phyloP scores from a whole-genome alignment of 2,113 vertebrate genomes.

The Pygoscelis adeliae region DNA sequence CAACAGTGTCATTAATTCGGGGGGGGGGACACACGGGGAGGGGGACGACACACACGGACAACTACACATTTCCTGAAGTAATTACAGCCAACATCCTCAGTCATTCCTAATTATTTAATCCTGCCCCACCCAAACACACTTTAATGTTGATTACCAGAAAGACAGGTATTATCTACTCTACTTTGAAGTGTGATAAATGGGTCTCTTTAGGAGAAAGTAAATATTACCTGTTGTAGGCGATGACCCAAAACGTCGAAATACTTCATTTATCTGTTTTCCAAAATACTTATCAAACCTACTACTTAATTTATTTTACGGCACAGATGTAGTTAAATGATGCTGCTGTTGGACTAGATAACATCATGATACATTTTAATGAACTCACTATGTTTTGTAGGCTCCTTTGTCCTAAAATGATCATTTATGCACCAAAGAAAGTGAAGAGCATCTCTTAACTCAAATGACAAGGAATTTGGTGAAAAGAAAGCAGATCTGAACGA shows the following conservation, averaged over 20 bases:
- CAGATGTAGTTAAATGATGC: not conserved
- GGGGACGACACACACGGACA: no score
- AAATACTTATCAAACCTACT: not conserved
- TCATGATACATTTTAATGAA: not conserved
- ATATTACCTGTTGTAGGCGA: not conserved
- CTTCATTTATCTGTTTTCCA: not conserved
- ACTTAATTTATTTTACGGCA: not conserved
- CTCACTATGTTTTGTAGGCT: not conserved
- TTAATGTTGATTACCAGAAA: not conserved
- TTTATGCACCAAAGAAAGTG: not conserved
- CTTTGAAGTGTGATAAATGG: not conserved
- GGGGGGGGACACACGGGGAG: not conserved
- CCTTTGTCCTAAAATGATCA: not conserved
- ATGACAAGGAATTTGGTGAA: not conserved
- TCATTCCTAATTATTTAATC: not conserved
- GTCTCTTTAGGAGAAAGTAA: not conserved
- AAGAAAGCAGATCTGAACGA: not conserved
- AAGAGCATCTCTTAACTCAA: not conserved
- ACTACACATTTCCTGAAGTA: conserved; percentile 10
- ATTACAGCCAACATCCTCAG: conserved; percentile 31
- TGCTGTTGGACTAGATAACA: not conserved
- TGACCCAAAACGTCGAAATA: not conserved
- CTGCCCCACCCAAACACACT: conserved; percentile 11
- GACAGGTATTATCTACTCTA: not conserved
- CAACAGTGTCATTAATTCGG: conserved; percentile 51